Evolutionary conservation across 2,113 vertebrate genomes (phyloP).

Genomic region (Corythornis vintsioides): DNA sequence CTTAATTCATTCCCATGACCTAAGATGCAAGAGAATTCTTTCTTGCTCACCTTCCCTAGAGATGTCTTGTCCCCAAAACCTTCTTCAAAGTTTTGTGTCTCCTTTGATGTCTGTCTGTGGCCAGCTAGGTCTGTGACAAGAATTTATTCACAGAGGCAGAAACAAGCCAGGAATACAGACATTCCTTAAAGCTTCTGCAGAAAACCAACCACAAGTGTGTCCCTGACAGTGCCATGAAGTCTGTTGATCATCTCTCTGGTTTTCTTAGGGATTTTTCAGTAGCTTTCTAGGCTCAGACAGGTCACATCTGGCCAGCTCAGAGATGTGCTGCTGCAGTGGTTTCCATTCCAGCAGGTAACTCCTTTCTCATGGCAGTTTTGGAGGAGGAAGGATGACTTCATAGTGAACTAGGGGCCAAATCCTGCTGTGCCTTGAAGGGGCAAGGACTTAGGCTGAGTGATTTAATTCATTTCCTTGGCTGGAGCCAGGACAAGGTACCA

Average conservation of each 20-base stretch:
- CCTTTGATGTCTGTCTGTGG: not conserved
- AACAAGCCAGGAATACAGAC: not conserved
- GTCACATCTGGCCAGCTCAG: not conserved
- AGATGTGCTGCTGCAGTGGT: not conserved
- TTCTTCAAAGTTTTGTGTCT: not conserved
- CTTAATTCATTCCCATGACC: not conserved
- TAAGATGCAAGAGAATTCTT: not conserved
- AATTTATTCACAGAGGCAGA: not conserved
- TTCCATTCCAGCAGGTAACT: not conserved
- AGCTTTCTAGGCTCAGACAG: not conserved
- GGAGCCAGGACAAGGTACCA: not conserved
- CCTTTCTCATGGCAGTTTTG: not conserved
- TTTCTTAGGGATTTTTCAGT: not conserved
- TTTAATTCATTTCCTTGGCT: not conserved
- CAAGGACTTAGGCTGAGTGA: rapidly evolving
- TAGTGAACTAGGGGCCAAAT: not conserved
- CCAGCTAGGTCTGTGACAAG: not conserved
- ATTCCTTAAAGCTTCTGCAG: not conserved
- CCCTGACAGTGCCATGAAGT: not conserved
- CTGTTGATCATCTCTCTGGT: not conserved
- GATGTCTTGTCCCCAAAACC: not conserved
- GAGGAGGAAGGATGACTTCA: not conserved
- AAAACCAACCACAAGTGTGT: not conserved
- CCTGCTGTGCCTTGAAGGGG: not conserved
- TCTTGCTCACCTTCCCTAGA: not conserved